Evolutionary conservation across 2,888 invertebrate genomes (phyloP).

Genomic region (Apamea epomidion): DNA sequence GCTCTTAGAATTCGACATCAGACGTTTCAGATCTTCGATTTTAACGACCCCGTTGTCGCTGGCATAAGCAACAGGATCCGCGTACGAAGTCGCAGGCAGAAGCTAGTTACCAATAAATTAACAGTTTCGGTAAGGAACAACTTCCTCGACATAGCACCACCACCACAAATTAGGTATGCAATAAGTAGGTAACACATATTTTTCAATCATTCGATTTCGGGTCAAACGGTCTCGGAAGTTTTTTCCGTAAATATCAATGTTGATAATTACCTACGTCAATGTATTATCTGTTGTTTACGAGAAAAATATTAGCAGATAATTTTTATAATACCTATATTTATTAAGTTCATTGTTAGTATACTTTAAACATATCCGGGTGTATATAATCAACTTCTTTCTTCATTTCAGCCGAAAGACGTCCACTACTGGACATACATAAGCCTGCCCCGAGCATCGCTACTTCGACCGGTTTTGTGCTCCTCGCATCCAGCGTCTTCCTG

Average conservation of each 20-base stretch:
- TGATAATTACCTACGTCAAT: slow-evolving; percentile 50
- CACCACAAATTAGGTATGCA: neutral
- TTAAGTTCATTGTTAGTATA: slow-evolving; percentile 5
- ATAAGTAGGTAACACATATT: neutral
- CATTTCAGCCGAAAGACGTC: neutral
- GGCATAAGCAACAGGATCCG: no score
- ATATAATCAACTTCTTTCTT: neutral
- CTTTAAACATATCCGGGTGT: slow-evolving; percentile 33
- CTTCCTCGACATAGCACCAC: no score
- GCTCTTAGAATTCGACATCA: no score
- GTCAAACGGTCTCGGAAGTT: slow-evolving; percentile 21
- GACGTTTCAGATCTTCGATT: no score
- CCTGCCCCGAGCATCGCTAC: neutral
- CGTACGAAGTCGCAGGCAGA: no score
- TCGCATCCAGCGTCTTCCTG: neutral
- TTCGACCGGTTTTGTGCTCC: neutral
- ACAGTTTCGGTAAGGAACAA: neutral
- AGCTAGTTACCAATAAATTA: neutral
- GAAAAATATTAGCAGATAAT: slow-evolving; percentile 21
- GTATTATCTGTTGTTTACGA: slow-evolving; percentile 47
- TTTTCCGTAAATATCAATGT: slow-evolving; percentile 32
- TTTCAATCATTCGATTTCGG: slow-evolving; percentile 5
- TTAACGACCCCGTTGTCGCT: no score
- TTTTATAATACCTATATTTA: slow-evolving; percentile 13
- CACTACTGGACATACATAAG: no score